Conservation (phyloP, 2,113 vertebrate genomes). For the Sphyrna mokarran region DNA sequence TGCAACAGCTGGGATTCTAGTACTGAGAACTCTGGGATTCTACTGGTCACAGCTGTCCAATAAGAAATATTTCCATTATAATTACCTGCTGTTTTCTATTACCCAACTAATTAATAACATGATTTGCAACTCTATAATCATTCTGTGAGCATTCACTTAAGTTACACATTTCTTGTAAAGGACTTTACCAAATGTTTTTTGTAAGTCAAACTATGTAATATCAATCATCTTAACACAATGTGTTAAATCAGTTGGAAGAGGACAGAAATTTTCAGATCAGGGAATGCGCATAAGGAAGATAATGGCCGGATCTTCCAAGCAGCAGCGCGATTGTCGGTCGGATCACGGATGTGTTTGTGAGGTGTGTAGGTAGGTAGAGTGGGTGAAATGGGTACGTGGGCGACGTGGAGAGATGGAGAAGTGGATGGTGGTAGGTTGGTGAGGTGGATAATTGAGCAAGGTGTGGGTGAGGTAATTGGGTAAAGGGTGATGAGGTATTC, state of each 20-base stretch:
- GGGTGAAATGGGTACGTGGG: no score
- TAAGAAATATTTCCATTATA: neutral
- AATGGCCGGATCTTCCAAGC: neutral
- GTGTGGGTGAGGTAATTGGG: no score
- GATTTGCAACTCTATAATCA: constrained; percentile 20
- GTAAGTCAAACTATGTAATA: neutral
- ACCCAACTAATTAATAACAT: constrained; percentile 19
- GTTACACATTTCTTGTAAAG: neutral
- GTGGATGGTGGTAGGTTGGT: no score
- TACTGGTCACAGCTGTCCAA: neutral
- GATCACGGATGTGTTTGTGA: no score
- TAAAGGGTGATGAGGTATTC: no score
- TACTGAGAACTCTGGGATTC: neutral
- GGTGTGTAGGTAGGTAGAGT: no score
- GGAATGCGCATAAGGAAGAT: neutral
- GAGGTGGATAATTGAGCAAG: no score
- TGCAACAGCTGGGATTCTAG: neutral
- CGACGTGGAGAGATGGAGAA: no score
- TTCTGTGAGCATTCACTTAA: neutral
- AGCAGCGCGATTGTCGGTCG: no score
- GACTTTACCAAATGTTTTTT: neutral
- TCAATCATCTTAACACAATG: neutral
- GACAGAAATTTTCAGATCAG: neutral
- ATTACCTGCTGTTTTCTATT: constrained; percentile 19
- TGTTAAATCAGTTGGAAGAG: neutral